phyloP scores from a whole-genome alignment of 2,113 vertebrate species.

The Plectropomus leopardus region DNA sequence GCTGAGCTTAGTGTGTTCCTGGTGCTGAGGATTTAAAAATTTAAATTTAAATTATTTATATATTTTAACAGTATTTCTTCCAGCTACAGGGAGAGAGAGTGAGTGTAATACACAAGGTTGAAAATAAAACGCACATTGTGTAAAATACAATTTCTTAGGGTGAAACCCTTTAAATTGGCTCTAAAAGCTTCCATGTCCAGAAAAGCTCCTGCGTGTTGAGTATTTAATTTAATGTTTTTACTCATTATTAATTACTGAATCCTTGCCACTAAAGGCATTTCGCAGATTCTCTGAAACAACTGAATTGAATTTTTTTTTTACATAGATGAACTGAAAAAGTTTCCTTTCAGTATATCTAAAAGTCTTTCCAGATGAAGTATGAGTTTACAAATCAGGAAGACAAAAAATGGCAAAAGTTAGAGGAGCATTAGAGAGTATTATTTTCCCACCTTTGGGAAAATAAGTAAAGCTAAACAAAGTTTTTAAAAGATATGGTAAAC shows the following conservation, averaged over 20 bases:
- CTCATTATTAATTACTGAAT: slow-evolving; percentile 1
- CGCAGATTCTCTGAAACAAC: neutral
- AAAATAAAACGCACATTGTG: slow-evolving; percentile 1
- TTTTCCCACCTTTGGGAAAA: neutral
- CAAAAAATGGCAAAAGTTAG: neutral
- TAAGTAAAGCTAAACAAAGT: too few species aligned
- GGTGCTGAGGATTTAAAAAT: slow-evolving; percentile 1
- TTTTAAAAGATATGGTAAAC: too few species aligned
- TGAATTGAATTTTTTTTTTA: neutral
- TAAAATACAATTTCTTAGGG: slow-evolving; percentile 1
- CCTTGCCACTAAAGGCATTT: neutral
- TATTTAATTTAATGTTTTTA: slow-evolving; percentile 1
- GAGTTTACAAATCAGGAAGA: neutral
- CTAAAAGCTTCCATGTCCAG: neutral
- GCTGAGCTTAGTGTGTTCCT: neutral
- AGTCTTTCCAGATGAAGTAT: neutral
- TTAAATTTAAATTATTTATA: slow-evolving; percentile 4
- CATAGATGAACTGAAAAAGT: neutral
- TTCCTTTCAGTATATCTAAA: neutral
- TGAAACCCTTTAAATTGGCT: slow-evolving; percentile 7
- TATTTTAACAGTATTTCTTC: slow-evolving; percentile 14
- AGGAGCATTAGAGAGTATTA: neutral
- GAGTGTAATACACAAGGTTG: neutral
- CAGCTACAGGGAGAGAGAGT: neutral
- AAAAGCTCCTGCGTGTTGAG: neutral